Conservation (phyloP, 2,113 vertebrate species). For the Callithrix jacchus region DNA sequence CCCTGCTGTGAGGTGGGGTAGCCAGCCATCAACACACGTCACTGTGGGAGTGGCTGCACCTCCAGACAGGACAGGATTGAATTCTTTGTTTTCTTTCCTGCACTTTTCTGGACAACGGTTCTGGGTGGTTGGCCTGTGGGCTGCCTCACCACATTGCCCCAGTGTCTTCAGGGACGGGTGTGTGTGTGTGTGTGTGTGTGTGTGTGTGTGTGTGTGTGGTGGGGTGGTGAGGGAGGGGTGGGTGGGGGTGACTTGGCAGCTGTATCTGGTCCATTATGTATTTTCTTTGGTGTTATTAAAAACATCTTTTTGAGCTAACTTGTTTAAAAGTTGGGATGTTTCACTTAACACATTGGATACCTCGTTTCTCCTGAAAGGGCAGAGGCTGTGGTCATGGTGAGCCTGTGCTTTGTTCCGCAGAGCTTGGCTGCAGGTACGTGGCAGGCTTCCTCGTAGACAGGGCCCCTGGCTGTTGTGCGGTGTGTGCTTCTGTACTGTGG, state of each 20-base stretch:
- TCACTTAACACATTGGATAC: neutral
- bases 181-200: neutral
- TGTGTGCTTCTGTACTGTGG: no score
- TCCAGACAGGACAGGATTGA: neutral
- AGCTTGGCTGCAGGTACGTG: neutral
- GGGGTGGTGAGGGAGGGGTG: neutral
- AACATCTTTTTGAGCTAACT: neutral
- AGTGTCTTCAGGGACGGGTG: neutral
- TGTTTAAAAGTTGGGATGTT: neutral
- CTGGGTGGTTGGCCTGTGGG: neutral
- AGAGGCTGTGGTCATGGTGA: neutral
- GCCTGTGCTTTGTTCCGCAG: neutral
- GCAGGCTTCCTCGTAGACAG: neutral
- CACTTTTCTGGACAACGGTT: neutral
- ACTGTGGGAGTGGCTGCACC: neutral
- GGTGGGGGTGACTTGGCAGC: neutral
- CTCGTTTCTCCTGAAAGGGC: neutral
- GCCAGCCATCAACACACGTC: no score
- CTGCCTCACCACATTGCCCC: neutral
- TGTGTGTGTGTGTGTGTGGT: neutral
- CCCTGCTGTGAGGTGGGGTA: neutral
- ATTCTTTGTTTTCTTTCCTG: neutral
- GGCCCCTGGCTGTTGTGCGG: rapidly evolving
- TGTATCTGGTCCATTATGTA: neutral
- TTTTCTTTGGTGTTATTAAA: neutral